Percentiles rank a stretch among this genome's conserved stretches.
Conservation (phyloP, 2,797 vertebrate species). For the Sebastes vulpes region DNA sequence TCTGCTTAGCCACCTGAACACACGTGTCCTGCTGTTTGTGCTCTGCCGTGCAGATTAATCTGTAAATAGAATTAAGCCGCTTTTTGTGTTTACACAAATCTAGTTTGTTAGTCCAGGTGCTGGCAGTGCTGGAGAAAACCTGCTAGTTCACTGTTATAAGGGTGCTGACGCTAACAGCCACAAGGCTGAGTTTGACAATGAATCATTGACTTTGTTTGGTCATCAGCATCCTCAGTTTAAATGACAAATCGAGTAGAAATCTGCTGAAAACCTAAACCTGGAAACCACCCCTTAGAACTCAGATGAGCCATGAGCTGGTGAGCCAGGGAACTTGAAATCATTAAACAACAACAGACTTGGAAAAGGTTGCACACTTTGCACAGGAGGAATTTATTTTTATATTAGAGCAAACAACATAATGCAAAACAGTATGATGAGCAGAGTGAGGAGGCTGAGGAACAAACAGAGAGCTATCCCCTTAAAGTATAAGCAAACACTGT, state of each 20-base stretch:
- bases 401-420: conserved; percentile 85
- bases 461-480: neutral
- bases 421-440: conserved; percentile 84
- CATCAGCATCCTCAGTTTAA: neutral
- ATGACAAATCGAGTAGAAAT: conserved; percentile 63
- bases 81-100: conserved; percentile 74
- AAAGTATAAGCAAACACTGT: neutral
- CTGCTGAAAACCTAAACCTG: conserved; percentile 90
- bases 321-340: neutral
- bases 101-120: conserved; percentile 37
- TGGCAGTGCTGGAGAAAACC: conserved; percentile 57
- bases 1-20: neutral
- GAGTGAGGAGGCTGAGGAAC: conserved; percentile 78
- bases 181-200: neutral
- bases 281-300: conserved; percentile 77
- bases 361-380: conserved; percentile 84
- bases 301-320: conserved; percentile 84
- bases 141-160: conserved; percentile 78
- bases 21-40: neutral
- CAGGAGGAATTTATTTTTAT: conserved; percentile 59
- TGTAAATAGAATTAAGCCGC: neutral
- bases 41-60: neutral
- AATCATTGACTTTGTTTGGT: neutral
- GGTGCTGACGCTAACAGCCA: conserved; percentile 79
- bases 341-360: conserved; percentile 80